Evolutionary conservation across 2,113 vertebrate genomes (phyloP), one percentile per base, ranked within the genome.

Genomic region (Trematomus loennbergii): DNA sequence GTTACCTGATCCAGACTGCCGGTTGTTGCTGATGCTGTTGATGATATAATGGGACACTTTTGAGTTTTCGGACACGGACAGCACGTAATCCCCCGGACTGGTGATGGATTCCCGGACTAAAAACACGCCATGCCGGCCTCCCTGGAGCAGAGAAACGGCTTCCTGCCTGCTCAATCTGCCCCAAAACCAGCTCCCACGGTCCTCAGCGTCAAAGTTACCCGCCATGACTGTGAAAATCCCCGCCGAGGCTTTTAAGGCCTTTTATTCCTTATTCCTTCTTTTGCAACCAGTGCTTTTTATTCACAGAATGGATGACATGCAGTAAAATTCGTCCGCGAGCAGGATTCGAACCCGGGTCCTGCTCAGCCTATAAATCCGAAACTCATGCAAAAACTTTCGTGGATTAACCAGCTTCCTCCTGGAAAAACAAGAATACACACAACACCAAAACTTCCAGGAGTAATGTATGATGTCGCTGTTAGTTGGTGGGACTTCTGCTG

Each of bases 1-100:
- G 55, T 93, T 91, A 96, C 95, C 95, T 88, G 95, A 69, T 12
- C 92, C 91, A 5, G 94, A 93, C 53, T 94, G 96, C 84, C 95
- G 95, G 94, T 96, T 94, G 94, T 93, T 95, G 70, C 94, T 96
- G 92, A 97, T 93, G 94, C 97, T 98, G 96, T 98, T 99, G 95
- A 99, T 98, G 86, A 99, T 99, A 94, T 99, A 99, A 94, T 99
- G 98, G 59, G 98, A 99, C 90, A 99, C 98, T 92, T 96, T 97
- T 67, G 97, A 98, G 94, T 98, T 99, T 94, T 98, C 98, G 9
- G 97, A 98, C 20, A 99, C 97, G 73, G 97, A 98, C 64, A 98
- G 96, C 88, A 99, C 98, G 94, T 97, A 99, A 94, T 98, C 98
- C 16, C 97, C 97, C 15, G 97, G 97, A 91, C 96, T 97, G 92